phyloP scores from a whole-genome alignment of 2,113 vertebrate genomes.

The Osmerus eperlanus region DNA sequence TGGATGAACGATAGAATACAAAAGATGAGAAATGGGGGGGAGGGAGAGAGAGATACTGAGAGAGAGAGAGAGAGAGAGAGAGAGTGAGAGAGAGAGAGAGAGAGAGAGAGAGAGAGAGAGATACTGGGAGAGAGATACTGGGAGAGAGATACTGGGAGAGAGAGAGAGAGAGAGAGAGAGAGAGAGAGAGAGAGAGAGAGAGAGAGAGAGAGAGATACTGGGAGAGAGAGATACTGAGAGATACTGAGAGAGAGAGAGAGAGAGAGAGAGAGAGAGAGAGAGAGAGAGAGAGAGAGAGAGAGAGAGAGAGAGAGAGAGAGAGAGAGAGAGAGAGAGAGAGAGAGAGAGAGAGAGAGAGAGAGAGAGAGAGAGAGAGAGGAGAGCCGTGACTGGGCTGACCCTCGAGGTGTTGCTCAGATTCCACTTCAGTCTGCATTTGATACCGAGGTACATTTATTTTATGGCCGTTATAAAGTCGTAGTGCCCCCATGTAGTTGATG shows the following conservation, averaged over 20 bases:
- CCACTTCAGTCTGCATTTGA: not conserved
- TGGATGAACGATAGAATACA: constrained; percentile 35
- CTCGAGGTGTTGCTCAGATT: not conserved
- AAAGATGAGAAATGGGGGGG: constrained; percentile 25
- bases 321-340: not conserved
- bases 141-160: not conserved
- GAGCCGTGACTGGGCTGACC: not conserved
- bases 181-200: not conserved
- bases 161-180: not conserved
- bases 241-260: not conserved
- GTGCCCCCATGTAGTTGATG: not conserved
- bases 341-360: no score
- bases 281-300: not conserved
- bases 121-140: not conserved
- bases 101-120: not conserved
- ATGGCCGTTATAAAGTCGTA: no score
- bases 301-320: no score
- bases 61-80: not conserved
- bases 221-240: constrained; percentile 16
- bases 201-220: not conserved
- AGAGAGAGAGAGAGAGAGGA: no score
- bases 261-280: not conserved
- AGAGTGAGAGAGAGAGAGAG: constrained; percentile 17
- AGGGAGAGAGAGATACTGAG: not conserved
- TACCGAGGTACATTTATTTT: no score